phyloP scores from a whole-genome alignment of 2,113 vertebrate genomes.

The Psilopsiagon aurifrons region DNA sequence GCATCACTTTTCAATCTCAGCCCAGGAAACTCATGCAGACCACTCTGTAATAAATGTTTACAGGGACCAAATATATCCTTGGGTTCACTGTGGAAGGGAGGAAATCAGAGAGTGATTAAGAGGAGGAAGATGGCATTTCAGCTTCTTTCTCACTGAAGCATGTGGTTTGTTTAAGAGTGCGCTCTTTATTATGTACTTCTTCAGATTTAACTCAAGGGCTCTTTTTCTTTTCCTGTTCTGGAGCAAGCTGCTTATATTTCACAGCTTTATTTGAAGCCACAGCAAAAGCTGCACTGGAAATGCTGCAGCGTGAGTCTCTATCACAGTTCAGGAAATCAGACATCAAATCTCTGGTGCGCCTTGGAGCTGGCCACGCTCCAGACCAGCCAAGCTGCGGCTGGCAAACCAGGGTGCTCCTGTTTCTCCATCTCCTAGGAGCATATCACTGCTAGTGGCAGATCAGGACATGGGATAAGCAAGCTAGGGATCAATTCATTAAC shows the following conservation, averaged over 20 bases:
- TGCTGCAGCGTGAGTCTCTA: not conserved
- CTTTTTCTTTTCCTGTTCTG: not conserved
- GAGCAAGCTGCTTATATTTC: not conserved
- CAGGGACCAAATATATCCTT: not conserved
- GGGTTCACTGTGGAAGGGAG: not conserved
- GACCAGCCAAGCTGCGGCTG: not conserved
- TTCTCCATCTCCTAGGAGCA: not conserved
- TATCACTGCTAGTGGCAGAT: fast-evolving
- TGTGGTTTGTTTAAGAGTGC: fast-evolving
- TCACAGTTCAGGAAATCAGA: not conserved
- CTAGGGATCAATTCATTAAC: not conserved
- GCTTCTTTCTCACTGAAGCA: not conserved
- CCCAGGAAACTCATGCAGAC: not conserved
- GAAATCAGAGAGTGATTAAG: not conserved
- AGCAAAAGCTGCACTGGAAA: not conserved
- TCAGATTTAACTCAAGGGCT: not conserved
- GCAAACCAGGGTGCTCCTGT: not conserved
- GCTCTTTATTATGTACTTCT: not conserved
- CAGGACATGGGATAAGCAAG: not conserved
- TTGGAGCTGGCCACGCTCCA: not conserved
- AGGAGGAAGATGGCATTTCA: not conserved
- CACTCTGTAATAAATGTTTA: not conserved
- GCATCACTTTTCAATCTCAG: not conserved
- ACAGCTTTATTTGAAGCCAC: not conserved
- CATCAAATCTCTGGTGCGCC: not conserved